Evolutionary conservation across 2,888 invertebrate genomes (phyloP), one percentile per base, ranked within the genome.

Genomic region (Apotomis capreana): DNA sequence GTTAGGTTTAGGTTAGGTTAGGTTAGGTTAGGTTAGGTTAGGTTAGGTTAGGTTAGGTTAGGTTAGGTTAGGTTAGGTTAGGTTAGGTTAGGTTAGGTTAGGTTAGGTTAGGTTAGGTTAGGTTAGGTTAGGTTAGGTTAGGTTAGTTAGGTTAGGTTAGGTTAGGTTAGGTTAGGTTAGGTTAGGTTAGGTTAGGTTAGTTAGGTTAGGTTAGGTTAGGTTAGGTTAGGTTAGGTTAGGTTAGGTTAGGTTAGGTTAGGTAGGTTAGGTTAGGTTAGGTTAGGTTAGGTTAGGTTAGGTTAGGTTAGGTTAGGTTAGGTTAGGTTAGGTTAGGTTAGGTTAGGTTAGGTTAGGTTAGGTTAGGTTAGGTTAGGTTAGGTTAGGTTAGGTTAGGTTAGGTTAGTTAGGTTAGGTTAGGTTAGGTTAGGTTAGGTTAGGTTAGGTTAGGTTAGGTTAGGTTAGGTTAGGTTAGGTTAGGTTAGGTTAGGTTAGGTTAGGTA

Each of bases 131-230:
- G 74, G 74, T 75, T 72, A 61, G 75, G 76, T 76, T 76, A 73
- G 76, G 77, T 77, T 75, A 69, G 76, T 76, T 74, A 71, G 76
- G 76, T 76, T 76, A 69, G 75, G 75, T 75, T 77, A 72, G 75
- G 76, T 76, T 76, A 69, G 76, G 76, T 77, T 75, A 73, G 75
- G 76, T 77, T 75, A 73, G 75, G 75, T 74, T 75, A 58, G 69
- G 74, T 69, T 74, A 61, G 74, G 75, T 76, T 68, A 62, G 72
- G 75, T 68, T 74, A 60, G 74, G 74, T 71, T 74, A 69, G 55
- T 54, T 62, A 62, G 62, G 62, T 62, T 62, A 62, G 62, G 62
- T 62, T 62, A 62, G 68, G 68, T 68, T 68, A 68, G 68, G 68
- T 68, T 68, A 68, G 68, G 68, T 68, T 68, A 68, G 68, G 68